Percentiles rank a stretch among this genome's conserved stretches.
phyloP scores from a whole-genome alignment of 2,888 invertebrate genomes.

The Imbricaverruca yamaguchii region DNA sequence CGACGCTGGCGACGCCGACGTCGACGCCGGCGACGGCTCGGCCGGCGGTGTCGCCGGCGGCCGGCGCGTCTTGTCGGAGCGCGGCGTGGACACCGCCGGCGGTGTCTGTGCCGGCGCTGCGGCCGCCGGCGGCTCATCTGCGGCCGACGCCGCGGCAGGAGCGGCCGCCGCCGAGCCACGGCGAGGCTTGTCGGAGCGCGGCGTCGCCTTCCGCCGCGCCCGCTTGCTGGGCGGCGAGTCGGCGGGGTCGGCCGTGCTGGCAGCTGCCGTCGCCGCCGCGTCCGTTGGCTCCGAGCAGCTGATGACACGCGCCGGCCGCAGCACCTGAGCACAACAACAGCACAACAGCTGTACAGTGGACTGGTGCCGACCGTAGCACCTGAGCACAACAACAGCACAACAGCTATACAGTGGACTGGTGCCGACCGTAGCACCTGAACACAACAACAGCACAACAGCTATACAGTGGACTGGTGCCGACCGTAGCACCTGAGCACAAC shows the following conservation, averaged over 20 bases:
- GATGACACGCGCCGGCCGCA: slow-evolving; percentile 10
- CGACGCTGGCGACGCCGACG: neutral
- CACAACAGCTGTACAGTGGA: too few relatives aligned
- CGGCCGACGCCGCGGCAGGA: neutral
- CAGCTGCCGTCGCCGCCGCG: neutral
- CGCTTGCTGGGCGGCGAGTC: neutral
- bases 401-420: too few relatives aligned
- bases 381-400: neutral
- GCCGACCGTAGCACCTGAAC: slow-evolving; percentile 10
- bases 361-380: neutral
- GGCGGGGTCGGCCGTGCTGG: neutral
- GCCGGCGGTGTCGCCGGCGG: neutral
- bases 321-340: neutral
- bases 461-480: neutral
- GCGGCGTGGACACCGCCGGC: neutral
- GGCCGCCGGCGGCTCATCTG: neutral
- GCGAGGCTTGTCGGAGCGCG: neutral
- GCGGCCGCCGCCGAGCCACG: neutral
- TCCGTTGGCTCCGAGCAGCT: neutral
- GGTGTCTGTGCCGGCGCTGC: neutral
- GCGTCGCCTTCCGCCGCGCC: neutral
- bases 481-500: neutral
- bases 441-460: too few relatives aligned
- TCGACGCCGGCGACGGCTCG: neutral
- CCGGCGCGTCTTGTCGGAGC: neutral